These are phyloP conservation scores for Sinhomidia bicolor DNA, from an alignment of 2,888 invertebrate genomes.

Conservation along the genomic window DNA sequence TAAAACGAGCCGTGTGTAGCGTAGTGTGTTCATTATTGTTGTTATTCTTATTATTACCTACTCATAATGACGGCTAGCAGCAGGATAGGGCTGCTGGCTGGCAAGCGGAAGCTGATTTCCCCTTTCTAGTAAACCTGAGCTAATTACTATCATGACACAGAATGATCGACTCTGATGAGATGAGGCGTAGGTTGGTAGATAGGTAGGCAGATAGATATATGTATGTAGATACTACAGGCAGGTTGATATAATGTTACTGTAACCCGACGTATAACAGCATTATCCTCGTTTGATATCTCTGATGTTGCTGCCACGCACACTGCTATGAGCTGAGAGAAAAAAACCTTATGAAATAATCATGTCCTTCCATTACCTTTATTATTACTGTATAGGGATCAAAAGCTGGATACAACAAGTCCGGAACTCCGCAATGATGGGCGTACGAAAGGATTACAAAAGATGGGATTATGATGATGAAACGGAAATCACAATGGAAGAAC, in stretches of 20 bases:
- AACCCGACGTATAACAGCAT: neutral
- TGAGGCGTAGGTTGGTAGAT: neutral
- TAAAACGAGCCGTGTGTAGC: neutral
- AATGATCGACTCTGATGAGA: conserved; percentile 10
- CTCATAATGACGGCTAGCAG: neutral
- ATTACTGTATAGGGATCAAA: conserved; percentile 62
- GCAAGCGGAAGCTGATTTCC: conserved; percentile 48
- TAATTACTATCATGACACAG: conserved; percentile 49
- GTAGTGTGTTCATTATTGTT: neutral
- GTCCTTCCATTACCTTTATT: conserved; percentile 42
- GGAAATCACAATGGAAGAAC: conserved; percentile 80
- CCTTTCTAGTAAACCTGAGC: conserved; percentile 39
- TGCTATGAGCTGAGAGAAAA: neutral
- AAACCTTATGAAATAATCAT: conserved; percentile 34
- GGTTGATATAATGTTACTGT: neutral
- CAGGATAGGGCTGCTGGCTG: neutral
- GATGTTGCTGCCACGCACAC: neutral
- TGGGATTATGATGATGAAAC: conserved; percentile 80
- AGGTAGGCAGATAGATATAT: neutral
- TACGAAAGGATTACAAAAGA: conserved; percentile 78
- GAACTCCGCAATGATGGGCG: conserved; percentile 75
- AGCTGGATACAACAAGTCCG: conserved; percentile 52
- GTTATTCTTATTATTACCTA: too few relatives aligned
- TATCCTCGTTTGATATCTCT: conserved; percentile 21
- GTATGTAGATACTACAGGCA: too few relatives aligned